These are phyloP conservation scores for Nomada goodeniana DNA, from an alignment of 2,888 invertebrate genomes.

Conservation along the genomic window DNA sequence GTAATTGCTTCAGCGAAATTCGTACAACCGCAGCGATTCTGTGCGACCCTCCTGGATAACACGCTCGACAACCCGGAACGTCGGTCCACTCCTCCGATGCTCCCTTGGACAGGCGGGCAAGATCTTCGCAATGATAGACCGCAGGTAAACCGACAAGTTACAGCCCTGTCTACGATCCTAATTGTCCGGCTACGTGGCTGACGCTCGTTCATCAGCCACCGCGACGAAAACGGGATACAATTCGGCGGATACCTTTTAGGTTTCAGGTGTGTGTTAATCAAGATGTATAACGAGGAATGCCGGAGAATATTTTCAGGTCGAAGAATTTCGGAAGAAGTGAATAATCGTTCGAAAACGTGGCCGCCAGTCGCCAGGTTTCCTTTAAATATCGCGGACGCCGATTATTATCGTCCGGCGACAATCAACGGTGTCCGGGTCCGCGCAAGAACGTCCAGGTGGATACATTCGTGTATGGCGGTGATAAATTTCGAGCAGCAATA, in stretches of 20 bases:
- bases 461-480: not conserved
- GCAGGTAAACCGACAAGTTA: constrained; percentile 45
- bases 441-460: too few relatives aligned
- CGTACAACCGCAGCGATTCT: constrained; percentile 21
- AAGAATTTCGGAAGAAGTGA: not conserved
- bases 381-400: not conserved
- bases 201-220: constrained; percentile 23
- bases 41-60: not conserved
- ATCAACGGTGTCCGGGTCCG: not conserved
- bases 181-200: constrained; percentile 35
- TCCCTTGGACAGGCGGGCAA: not conserved
- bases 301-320: not conserved
- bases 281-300: not conserved
- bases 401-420: not conserved
- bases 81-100: not conserved
- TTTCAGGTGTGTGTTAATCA: not conserved
- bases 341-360: not conserved
- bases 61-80: constrained; percentile 19
- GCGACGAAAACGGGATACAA: not conserved
- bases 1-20: constrained; percentile 47
- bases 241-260: not conserved
- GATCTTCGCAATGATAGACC: constrained; percentile 56
- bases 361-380: not conserved
- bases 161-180: constrained; percentile 50
- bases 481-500: constrained; percentile 39